Base-by-base conservation (phyloP, 1,140 invertebrate species). In the Physella acuta region DNA sequence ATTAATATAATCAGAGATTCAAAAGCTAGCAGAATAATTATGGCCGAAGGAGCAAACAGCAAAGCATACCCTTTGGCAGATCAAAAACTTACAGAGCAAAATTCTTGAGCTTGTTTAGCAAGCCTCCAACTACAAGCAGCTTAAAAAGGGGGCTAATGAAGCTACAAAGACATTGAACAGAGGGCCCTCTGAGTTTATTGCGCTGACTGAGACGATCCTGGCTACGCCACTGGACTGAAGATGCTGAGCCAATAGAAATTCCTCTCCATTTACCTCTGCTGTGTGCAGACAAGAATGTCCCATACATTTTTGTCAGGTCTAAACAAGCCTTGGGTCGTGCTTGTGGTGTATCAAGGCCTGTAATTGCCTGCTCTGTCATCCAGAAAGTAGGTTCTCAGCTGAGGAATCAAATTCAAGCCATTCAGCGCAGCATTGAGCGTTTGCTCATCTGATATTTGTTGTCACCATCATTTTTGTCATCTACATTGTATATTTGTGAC, bases 221-320 rank as follows among this genome's bases (percentile, higher is more conserved):
- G 97, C 96, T n/a, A n/a, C n/a, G n/a, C n/a, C n/a, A n/a, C n/a
- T n/a, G n/a, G n/a, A n/a, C n/a, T n/a, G n/a, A n/a, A 11, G 98
- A 99, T 88, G 93, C 97, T 1, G 92, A 96, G 82, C 98, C 98
- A 16, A 85, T 99, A 71, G 97, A 99, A 87, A 99, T 99, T 85
- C 86, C 99, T 17, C 86, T 99, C 53, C 98, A 99, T 88, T 89
- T 99, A 75, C 98, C 98, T 11, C 87, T 99, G 37, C 85, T 99
- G 0, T 99, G 98, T 86, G 98, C 99, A 87, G 98, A 99, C 81
- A 99, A 99, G 86, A 99, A 99, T 88, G 97, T 99, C 66, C 96
- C 97, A 1, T 99, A 99, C 85, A 96, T 99, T 30, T 99, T 99
- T 87, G 93, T 99, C 0, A 88, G 93, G 68, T 98, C 95, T 14